Base-by-base conservation (phyloP, 2,888 invertebrate genomes). In the Pandemis heparana region DNA sequence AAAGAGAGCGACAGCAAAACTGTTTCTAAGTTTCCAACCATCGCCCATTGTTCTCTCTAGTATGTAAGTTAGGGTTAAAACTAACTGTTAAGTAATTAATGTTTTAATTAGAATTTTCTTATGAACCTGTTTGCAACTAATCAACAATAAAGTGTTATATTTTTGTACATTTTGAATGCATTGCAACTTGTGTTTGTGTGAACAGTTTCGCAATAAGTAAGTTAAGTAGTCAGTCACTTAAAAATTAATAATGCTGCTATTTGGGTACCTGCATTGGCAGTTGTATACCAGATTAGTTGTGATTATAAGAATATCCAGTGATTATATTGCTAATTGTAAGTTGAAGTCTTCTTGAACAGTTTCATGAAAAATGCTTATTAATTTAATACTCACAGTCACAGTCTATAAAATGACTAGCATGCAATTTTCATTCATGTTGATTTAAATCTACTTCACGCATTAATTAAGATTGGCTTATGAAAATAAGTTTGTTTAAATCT, bases 271-370 rank as follows among this genome's bases (percentile, higher is more conserved):
- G 65, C 53, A 68, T 64, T 59, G 64, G 62, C 14, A 43, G 32
- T 48, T 18, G 32, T n/a, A 69, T 60, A 60, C 48, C 69, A 51
- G 68, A 67, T 67, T 72, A 72, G 72, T 71, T 64, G 43, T 62
- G 72, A 75, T 77, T 76, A 72, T 79, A 76, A 85, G 83, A 84
- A 80, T 81, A 84, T 86, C 85, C 82, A 83, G 76, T 80, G 77
- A 82, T 84, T 80, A 77, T 75, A 76, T 59, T 69, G 64, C 56
- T 84, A 83, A 77, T 68, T 77, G 60, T 86, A 87, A 85, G 84
- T 62, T 77, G 69, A 85, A 85, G 89, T 91, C 89, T 90, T 91
- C 89, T 86, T 80, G 87, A 83, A 86, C 84, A 77, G 76, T 74
- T 64, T 56, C 67, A 59, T 69, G 75, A 72, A 51, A 46, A 39